Evolutionary conservation across 2,888 invertebrate species (phyloP), one percentile per base, ranked within the genome.

Genomic region (Melinopterus prodromus): DNA sequence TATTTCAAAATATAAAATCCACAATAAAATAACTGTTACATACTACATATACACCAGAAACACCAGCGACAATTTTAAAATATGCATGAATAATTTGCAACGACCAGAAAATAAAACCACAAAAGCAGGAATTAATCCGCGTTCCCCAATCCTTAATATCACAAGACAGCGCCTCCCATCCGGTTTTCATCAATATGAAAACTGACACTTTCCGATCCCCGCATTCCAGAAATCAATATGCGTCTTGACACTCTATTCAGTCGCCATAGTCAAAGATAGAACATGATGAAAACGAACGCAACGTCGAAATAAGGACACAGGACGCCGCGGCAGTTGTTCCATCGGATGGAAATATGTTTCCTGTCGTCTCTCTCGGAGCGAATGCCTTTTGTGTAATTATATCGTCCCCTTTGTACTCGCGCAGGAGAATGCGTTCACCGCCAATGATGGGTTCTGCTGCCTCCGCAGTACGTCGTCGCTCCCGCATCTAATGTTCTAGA

Each of bases 371-470:
- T 35, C 26, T 71, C 26, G 26, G 35, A 16, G 26, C 35, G 35
- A 74, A 35, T 16, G 74, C 26, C 74, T 74, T 74, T 74, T 74
- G 74, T 74, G 74, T 74, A 74, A 74, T 74, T 74, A 74, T 74
- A 74, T 74, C 74, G 74, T 53, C 12, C 53, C 53, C 53, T 53
- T 53, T 53, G 53, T 53, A 53, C 9, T 53, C 53, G 53, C 53
- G 53, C 9, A 53, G 53, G 53, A 53, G 53, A 53, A 53, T 53
- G 53, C 53, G 53, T 53, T 53, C 53, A 6, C 53, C 9, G 5
- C 53, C 26, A 26, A 26, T 26, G 12, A 53, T 53, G 53, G 53
- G 53, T 53, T 26, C 53, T 53, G 53, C 53, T 12, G 53, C 53
- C 53, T 53, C 53, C 53, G 7, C 53, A 7, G 53, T 12, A 53